These are phyloP conservation scores for Zoanthus solanderi DNA, from an alignment of 92 coral and sea anemone genomes.

Conservation along the genomic window DNA sequence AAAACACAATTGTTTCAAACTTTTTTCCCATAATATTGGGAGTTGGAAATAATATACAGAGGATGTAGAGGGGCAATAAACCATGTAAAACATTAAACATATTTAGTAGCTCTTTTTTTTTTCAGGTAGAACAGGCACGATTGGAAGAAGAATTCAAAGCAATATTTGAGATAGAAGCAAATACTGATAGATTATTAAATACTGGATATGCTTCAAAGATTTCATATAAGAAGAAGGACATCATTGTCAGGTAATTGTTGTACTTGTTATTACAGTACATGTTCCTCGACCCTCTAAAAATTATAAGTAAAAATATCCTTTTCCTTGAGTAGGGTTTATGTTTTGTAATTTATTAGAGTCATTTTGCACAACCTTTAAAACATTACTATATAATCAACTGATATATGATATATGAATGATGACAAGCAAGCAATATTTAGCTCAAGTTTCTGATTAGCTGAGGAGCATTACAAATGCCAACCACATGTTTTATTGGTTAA, in stretches of 20 bases:
- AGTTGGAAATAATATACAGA: slow-evolving; percentile 34
- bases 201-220: slow-evolving; percentile 53
- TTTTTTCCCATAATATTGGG: slow-evolving; percentile 7
- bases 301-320: background rate
- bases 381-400: background rate
- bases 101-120: slow-evolving; percentile 8
- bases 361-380: background rate
- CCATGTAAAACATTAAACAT: slow-evolving; percentile 13
- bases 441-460: background rate
- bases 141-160: slow-evolving; percentile 35
- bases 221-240: slow-evolving; percentile 41
- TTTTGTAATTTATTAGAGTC: background rate
- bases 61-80: slow-evolving; percentile 19
- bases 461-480: background rate
- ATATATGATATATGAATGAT: background rate
- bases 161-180: slow-evolving; percentile 41
- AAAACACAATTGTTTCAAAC: background rate
- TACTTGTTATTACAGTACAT: slow-evolving; percentile 2
- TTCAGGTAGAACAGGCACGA: slow-evolving; percentile 50
- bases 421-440: background rate
- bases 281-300: background rate
- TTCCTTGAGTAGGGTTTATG: background rate
- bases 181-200: slow-evolving; percentile 36
- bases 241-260: background rate
- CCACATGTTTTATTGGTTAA: background rate